Conservation (phyloP, 2,113 vertebrate genomes). For the Odontesthes bonariensis region DNA sequence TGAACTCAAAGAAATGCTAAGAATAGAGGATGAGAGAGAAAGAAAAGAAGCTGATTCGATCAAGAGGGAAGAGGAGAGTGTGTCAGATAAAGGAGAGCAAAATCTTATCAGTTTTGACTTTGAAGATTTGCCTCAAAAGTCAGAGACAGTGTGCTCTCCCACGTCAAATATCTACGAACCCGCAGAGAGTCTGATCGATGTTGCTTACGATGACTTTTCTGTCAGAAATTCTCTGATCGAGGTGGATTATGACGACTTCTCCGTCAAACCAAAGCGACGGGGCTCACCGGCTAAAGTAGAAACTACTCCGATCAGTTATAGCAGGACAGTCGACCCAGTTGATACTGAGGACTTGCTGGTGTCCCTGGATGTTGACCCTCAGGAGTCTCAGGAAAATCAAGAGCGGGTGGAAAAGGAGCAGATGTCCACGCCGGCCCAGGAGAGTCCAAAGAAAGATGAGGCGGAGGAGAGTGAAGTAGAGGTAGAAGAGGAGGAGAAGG, state of each 20-base stretch:
- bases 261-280: slow-evolving; percentile 70
- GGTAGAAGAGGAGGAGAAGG: background rate
- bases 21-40: slow-evolving; percentile 10
- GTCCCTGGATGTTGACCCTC: background rate
- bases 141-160: background rate
- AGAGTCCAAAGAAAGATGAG: background rate
- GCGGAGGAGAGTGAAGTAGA: background rate
- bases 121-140: slow-evolving; percentile 26
- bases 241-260: slow-evolving; percentile 72
- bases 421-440: background rate
- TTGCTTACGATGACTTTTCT: slow-evolving; percentile 72
- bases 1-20: slow-evolving; percentile 23
- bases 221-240: slow-evolving; percentile 39
- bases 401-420: slow-evolving; percentile 21
- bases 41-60: background rate
- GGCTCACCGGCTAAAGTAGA: slow-evolving; percentile 34
- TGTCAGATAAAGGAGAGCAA: background rate
- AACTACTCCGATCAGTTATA: background rate
- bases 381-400: background rate
- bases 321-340: background rate
- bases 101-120: slow-evolving; percentile 57
- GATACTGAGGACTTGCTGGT: background rate
- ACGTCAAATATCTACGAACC: background rate
- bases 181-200: background rate
- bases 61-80: background rate